These are phyloP conservation scores for Hyles lineata DNA, from an alignment of 2,888 invertebrate species.

Conservation along the genomic window DNA sequence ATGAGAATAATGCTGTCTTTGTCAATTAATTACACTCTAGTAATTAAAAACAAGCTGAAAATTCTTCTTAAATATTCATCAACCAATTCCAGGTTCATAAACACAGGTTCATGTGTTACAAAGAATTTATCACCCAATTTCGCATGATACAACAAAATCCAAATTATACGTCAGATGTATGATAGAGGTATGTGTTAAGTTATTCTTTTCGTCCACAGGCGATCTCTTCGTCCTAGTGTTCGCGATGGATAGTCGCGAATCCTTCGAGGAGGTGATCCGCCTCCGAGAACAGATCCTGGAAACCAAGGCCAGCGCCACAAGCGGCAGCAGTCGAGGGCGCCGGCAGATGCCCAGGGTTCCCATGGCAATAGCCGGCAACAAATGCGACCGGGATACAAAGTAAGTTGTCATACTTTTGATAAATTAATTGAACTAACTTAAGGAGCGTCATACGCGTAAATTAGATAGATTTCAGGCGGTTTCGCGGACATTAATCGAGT, in stretches of 20 bases:
- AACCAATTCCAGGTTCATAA: too few species aligned
- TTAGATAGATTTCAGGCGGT: too few species aligned
- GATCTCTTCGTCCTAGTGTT: conserved; percentile 92
- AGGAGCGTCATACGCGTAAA: too few species aligned
- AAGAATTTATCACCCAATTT: too few species aligned
- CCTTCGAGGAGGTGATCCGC: conserved; percentile 93
- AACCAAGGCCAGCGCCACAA: conserved; percentile 91
- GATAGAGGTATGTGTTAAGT: background rate
- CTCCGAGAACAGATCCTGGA: conserved; percentile 92
- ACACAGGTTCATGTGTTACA: too few species aligned
- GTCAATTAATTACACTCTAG: too few species aligned
- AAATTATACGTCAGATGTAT: too few species aligned
- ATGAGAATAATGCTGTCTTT: too few species aligned
- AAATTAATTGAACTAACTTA: background rate
- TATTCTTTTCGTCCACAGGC: conserved; percentile 78
- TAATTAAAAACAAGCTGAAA: too few species aligned
- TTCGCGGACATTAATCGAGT: too few species aligned
- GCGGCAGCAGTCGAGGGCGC: conserved; percentile 84
- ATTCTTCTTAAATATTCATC: too few species aligned
- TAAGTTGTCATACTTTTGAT: conserved; percentile 63
- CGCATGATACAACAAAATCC: too few species aligned
- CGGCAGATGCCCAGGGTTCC: conserved; percentile 89
- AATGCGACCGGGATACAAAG: conserved; percentile 93
- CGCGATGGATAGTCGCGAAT: conserved; percentile 93
- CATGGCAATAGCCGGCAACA: conserved; percentile 95